Evolutionary conservation across 2,797 vertebrate genomes (phyloP).

Genomic region (Sebastes vulpes): DNA sequence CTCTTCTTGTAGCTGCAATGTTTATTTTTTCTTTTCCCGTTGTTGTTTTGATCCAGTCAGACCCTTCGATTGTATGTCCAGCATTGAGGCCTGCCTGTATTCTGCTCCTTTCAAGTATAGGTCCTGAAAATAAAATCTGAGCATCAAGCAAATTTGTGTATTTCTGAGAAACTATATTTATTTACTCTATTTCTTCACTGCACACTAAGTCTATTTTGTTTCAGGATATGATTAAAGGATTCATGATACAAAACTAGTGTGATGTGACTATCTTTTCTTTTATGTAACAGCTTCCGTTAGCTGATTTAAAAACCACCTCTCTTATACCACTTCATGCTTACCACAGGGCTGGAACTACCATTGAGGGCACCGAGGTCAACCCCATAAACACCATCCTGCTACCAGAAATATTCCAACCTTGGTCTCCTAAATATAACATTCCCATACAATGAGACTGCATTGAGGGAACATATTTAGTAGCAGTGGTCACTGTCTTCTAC

Average conservation of each 20-base stretch:
- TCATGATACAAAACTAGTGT: conserved; percentile 60
- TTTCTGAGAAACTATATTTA: conserved; percentile 69
- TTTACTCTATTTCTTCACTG: conserved; percentile 62
- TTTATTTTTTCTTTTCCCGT: background rate
- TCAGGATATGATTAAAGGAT: conserved; percentile 67
- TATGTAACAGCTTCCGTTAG: background rate
- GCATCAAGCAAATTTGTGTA: conserved; percentile 53
- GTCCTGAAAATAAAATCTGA: conserved; percentile 66
- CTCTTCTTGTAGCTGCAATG: conserved; percentile 36
- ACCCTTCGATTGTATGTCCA: conserved; percentile 31
- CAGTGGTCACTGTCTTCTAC: background rate
- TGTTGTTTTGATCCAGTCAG: conserved; percentile 24
- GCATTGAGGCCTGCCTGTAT: conserved; percentile 31
- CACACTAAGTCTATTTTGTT: conserved; percentile 59
- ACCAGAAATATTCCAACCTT: background rate
- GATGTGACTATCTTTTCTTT: conserved; percentile 11
- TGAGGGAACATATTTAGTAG: no score
- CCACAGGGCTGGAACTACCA: no score
- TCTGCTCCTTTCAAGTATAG: conserved; percentile 30
- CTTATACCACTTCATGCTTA: no score
- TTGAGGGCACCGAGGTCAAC: no score
- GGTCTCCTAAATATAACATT: background rate
- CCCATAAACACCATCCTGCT: background rate
- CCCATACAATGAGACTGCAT: background rate
- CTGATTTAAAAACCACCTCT: no score